phyloP scores from a whole-genome alignment of 2,113 vertebrate genomes.

The Perccottus glenii region DNA sequence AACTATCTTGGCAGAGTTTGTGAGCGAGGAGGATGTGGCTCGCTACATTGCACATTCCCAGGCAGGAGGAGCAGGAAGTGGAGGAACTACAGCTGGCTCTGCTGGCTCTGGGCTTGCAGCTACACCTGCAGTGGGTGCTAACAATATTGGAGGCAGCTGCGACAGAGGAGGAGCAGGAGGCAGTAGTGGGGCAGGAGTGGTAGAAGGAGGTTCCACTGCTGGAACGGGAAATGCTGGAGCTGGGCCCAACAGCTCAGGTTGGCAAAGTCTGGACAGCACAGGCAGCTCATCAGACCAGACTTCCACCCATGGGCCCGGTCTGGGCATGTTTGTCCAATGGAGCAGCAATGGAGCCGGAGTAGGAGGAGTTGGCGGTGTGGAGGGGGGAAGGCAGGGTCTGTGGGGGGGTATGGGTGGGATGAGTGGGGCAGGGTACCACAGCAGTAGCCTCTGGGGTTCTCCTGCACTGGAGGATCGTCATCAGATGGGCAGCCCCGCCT shows the following conservation, averaged over 20 bases:
- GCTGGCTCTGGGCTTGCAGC: constrained; percentile 79
- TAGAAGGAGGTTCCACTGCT: constrained; percentile 50
- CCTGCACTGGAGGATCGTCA: constrained; percentile 93
- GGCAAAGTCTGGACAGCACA: constrained; percentile 95
- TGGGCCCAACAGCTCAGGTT: constrained; percentile 77
- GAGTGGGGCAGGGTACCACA: constrained; percentile 86
- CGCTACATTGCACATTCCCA: constrained; percentile 97
- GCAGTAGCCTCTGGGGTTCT: constrained; percentile 93
- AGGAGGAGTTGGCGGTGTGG: constrained; percentile 80
- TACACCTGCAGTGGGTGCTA: constrained; percentile 74
- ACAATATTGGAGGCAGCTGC: constrained; percentile 61
- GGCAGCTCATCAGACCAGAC: constrained; percentile 88
- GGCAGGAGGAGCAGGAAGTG: constrained; percentile 72
- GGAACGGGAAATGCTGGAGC: constrained; percentile 52
- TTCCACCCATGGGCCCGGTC: constrained; percentile 82
- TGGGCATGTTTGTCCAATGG: constrained; percentile 96
- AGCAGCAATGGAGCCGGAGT: constrained; percentile 85
- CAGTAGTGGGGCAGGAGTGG: constrained; percentile 38
- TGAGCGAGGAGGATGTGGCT: constrained; percentile 97
- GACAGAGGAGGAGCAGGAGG: constrained; percentile 74
- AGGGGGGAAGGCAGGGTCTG: constrained; percentile 85
- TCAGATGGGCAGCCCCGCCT: constrained; percentile 97
- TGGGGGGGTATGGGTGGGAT: constrained; percentile 87
- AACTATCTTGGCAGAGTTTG: constrained; percentile 99
- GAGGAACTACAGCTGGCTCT: constrained; percentile 45